Conservation (phyloP, 2,113 vertebrate species). For the Rattus norvegicus region GRCr8 NC_086023.1:78589001-78589500, state of each 20-base stretch:
- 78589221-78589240: slow-evolving; percentile 93
- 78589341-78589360: slow-evolving; percentile 80
- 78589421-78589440: too few relatives aligned
- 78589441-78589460: too few relatives aligned
- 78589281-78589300: slow-evolving; percentile 91
- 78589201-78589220: slow-evolving; percentile 50
- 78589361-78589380: not conserved
- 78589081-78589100: not conserved
- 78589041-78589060: not conserved
- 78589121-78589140: not conserved
- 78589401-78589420: too few relatives aligned
- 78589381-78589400: accelerated
- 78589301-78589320: slow-evolving; percentile 88
- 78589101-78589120: not conserved
- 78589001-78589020: not conserved
- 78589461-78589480: too few relatives aligned
- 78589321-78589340: slow-evolving; percentile 92
- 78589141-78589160: not conserved
- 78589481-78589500: too few relatives aligned
- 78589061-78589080: not conserved
- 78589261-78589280: slow-evolving; percentile 93
- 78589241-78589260: slow-evolving; percentile 92
- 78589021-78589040: not conserved
- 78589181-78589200: not conserved
- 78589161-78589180: too few relatives aligned